Base-by-base conservation (phyloP, 2,797 vertebrate species). In the Gadopsis marmoratus region DNA sequence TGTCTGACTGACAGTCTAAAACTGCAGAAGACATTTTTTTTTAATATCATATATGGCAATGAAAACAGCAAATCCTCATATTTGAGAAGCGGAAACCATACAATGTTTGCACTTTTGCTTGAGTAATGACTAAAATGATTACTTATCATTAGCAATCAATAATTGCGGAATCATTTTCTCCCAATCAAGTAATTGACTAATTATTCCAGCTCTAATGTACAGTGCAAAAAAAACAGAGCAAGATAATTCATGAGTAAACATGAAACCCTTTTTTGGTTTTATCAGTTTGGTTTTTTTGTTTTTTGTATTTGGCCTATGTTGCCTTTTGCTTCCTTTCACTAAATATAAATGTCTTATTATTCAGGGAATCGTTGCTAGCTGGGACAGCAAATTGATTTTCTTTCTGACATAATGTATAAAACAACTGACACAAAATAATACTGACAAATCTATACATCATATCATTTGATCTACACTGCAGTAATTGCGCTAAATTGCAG, bases 401-500 rank as follows among this genome's bases (percentile, higher is more conserved):
- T 50, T 51, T 62, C 9, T 23, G 26, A 16, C 37, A 50, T 50
- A 3, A 51, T 37, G 16, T 7, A 45, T 33, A 14, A 48, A 19
- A 64, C 50, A 55, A 13, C 4, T 33, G 4, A 33, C 29, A 7
- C 14, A 12, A 41, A 58, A 8, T 11, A 7, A 72, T 39, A 2
- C 6, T 41, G 3, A 39, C 21, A 59, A 29, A 53, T 47, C 1
- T 11, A n/a, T 35, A 35, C 7, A 35, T 35, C 4, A 72, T 48
- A 26, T 21, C 7, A 16, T 61, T 11, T 76, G 35, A 74, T 58
- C 6, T 61, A 37, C 29, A 53, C 4, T 47, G 64, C 63, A 55
- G 16, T 48, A 53, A 76, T 55, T 60, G 26, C 23, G 67, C 8
- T 45, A 43, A 56, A 73, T 67, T 31, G 61, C 41, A 58, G 54